These are phyloP conservation scores for Platycheirus albimanus DNA, from an alignment of 2,888 invertebrate genomes.

Conservation along the genomic window DNA sequence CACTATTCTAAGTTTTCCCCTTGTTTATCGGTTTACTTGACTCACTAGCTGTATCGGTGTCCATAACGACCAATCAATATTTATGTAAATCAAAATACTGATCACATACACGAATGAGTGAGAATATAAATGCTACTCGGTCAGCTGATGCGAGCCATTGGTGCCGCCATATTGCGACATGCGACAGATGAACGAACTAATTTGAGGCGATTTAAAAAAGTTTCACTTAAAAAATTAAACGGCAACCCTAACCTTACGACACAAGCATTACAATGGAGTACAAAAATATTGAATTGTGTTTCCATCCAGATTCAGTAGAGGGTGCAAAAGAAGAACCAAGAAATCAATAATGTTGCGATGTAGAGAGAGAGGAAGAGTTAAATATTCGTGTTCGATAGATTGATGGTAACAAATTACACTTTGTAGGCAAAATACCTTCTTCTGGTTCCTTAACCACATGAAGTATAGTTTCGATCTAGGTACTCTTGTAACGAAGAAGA, in stretches of 20 bases:
- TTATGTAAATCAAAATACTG: too few relatives aligned
- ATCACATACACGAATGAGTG: too few relatives aligned
- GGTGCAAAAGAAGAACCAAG: slow-evolving; percentile 45
- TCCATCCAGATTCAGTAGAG: background rate
- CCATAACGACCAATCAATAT: too few relatives aligned
- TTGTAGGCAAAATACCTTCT: slow-evolving; percentile 64
- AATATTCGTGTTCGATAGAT: slow-evolving; percentile 72
- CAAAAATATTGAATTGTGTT: slow-evolving; percentile 30
- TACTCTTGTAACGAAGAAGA: slow-evolving; percentile 3
- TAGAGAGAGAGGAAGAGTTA: slow-evolving; percentile 45
- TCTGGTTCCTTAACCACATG: background rate
- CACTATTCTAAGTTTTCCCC: too few relatives aligned
- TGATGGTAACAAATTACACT: slow-evolving; percentile 75
- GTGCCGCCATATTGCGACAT: too few relatives aligned
- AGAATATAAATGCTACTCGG: too few relatives aligned
- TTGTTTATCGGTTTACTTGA: too few relatives aligned
- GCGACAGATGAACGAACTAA: too few relatives aligned
- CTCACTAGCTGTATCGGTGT: too few relatives aligned
- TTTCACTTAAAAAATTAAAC: background rate
- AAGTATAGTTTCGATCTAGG: slow-evolving; percentile 15
- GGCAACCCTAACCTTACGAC: slow-evolving; percentile 7
- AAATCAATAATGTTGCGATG: slow-evolving; percentile 68
- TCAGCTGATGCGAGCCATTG: too few relatives aligned
- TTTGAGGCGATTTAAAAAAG: too few relatives aligned
- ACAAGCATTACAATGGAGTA: slow-evolving; percentile 19